A percentile compares a stretch with the other conserved stretches of the same genome.
phyloP scores from a whole-genome alignment of 2,113 vertebrate species.

The Siniperca knerii region DNA sequence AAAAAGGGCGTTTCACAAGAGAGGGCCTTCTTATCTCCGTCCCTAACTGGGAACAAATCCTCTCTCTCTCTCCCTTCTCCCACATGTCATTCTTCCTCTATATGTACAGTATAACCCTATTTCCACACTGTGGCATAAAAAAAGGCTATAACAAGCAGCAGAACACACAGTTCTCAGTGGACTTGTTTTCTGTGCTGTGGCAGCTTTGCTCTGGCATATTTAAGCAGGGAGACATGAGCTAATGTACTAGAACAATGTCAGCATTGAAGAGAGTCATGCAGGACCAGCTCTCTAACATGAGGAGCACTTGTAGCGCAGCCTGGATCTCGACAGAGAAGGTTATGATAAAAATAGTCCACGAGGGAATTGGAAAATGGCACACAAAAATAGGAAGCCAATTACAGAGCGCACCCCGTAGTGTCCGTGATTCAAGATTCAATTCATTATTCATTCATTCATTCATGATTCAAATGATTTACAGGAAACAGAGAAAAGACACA shows the following conservation, averaged over 20 bases:
- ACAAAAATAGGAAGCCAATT: background rate
- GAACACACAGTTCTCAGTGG: conserved; percentile 31
- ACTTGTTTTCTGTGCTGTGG: conserved; percentile 33
- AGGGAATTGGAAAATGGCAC: background rate
- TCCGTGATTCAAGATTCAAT: background rate
- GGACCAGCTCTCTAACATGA: background rate
- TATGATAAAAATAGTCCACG: background rate
- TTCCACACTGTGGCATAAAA: conserved; percentile 43
- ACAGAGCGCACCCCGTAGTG: background rate
- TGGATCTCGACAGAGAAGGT: background rate
- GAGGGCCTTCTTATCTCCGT: conserved; percentile 58
- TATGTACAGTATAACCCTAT: conserved; percentile 29
- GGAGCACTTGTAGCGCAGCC: conserved; percentile 4
- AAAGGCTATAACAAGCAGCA: background rate
- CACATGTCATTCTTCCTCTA: conserved; percentile 24
- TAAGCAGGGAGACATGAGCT: conserved; percentile 36
- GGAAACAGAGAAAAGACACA: background rate
- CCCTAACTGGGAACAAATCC: conserved; percentile 60
- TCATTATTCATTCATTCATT: conserved; percentile 9
- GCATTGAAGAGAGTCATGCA: conserved; percentile 12
- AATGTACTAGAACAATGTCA: conserved; percentile 50
- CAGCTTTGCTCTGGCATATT: conserved; percentile 51
- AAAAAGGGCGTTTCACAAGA: conserved; percentile 63
- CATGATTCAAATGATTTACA: background rate
- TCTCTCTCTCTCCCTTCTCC: conserved; percentile 13